Conservation (phyloP, 2,888 invertebrate species). For the Nysson spinosus region DNA sequence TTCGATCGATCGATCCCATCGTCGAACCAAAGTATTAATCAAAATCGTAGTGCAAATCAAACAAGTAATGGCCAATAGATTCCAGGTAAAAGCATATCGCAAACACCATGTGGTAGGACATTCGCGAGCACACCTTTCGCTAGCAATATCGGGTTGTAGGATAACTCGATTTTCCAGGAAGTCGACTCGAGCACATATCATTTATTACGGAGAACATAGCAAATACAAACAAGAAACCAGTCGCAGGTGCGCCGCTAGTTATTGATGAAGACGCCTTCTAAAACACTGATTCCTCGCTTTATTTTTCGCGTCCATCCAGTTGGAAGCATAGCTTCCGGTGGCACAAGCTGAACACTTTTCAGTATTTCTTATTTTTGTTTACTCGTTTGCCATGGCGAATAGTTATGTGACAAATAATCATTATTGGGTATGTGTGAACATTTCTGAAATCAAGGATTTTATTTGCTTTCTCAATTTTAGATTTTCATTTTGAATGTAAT, state of each 20-base stretch:
- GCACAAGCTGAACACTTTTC: too few species aligned
- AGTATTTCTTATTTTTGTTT: too few species aligned
- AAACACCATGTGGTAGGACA: slow-evolving; percentile 10
- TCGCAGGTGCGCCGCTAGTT: slow-evolving; percentile 51
- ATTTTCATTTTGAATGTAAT: too few species aligned
- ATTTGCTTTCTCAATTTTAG: too few species aligned
- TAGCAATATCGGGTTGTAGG: slow-evolving; percentile 13
- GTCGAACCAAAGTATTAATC: too few species aligned
- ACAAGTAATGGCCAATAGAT: too few species aligned
- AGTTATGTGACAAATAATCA: too few species aligned
- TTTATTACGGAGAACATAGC: slow-evolving; percentile 57
- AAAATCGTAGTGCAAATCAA: too few species aligned
- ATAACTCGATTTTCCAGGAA: slow-evolving; percentile 57
- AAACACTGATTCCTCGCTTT: slow-evolving; percentile 26
- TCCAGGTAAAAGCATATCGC: too few species aligned
- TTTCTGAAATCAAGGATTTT: too few species aligned
- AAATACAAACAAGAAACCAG: slow-evolving; percentile 44
- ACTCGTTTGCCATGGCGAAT: too few species aligned
- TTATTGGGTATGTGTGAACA: too few species aligned
- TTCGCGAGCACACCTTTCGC: slow-evolving; percentile 16
- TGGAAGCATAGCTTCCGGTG: slow-evolving; percentile 40
- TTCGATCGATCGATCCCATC: slow-evolving; percentile 13
- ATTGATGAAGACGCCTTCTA: slow-evolving; percentile 57
- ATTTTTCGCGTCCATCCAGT: slow-evolving; percentile 4
- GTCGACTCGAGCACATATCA: slow-evolving; percentile 40